Base-by-base conservation (phyloP, 2,888 invertebrate species). In the Lithophane socia region DNA sequence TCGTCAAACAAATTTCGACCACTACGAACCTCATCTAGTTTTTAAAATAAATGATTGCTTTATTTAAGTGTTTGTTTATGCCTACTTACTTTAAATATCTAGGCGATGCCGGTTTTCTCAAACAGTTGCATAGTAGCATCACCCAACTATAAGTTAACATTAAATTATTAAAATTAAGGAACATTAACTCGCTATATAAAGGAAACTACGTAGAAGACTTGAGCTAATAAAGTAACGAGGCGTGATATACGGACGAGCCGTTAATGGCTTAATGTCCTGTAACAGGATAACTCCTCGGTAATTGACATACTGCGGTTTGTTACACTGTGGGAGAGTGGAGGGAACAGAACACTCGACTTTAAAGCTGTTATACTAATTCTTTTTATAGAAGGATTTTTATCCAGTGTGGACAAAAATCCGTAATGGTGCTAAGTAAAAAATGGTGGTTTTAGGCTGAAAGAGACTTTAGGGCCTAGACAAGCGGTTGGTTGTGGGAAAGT, bases 231-330 rank as follows among this genome's bases (percentile, higher is more conserved):
- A 79, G 54, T 49, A 56, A 69, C 21, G 18, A 7, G 42, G 10
- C 42, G 64, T 60, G 64, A 78, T 83, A 61, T 71, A 82, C 24
- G 71, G 37, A 37, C 37, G 29, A 44, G 16, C 49, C 49, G 56
- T 52, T 77, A 77, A 82, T 54, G 77, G 83, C 18, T 79, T 82
- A 54, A 58, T 42, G 56, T 56, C 42, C 47, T 29, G 44, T 67
- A 78, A 70, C 83, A 61, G 54, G 49, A 69, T 79, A 79, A 83
- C 79, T 79, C 56, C 24, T 56, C 42, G 16, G 18, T 66, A 66
- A 83, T 79, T 80, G 80, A 83, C 60, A 24, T 56, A 70, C 66
- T 70, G 84, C 49, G 79, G 79, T 61, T 42, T 70, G 83, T 70
- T 49, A 80, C 56, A 54, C 69, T 70, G 65, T 66, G 21, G 13